Percentiles rank a stretch among this genome's conserved stretches.
Conservation (phyloP, 2,797 vertebrate species). For the Notolepis coatsorum region DNA sequence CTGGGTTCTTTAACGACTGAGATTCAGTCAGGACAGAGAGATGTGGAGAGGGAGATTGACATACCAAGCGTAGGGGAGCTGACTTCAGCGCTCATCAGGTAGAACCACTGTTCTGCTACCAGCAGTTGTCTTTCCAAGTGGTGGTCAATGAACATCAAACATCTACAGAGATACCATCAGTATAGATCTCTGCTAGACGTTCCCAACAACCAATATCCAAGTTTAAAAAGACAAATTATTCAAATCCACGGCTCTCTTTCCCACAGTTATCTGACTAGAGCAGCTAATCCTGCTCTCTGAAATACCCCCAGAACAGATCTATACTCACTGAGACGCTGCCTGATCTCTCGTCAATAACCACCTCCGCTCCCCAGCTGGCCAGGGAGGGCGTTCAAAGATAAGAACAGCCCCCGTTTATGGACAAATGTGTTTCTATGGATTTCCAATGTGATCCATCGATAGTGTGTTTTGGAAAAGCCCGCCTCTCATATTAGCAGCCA, state of each 20-base stretch:
- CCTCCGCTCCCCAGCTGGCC: slow-evolving; percentile 31
- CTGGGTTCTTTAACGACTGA: no score
- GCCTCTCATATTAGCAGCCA: slow-evolving; percentile 54
- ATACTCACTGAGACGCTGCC: slow-evolving; percentile 53
- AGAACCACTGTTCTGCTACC: not conserved
- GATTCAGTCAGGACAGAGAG: no score
- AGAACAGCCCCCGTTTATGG: slow-evolving; percentile 65
- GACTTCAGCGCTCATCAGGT: not conserved
- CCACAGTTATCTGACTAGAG: slow-evolving; percentile 40
- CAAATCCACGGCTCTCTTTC: slow-evolving; percentile 51
- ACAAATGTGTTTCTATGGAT: slow-evolving; percentile 70
- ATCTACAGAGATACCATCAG: not conserved
- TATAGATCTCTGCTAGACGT: no score
- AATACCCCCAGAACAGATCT: slow-evolving; percentile 44
- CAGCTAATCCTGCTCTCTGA: slow-evolving; percentile 51
- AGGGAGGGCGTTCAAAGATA: slow-evolving; percentile 66
- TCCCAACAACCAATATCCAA: slow-evolving; percentile 11
- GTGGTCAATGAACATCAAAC: not conserved
- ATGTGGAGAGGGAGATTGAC: slow-evolving; percentile 6
- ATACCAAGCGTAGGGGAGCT: not conserved
- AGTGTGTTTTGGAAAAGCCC: slow-evolving; percentile 41
- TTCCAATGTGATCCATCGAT: slow-evolving; percentile 67
- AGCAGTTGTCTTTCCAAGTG: not conserved
- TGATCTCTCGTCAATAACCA: slow-evolving; percentile 67
- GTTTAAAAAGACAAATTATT: slow-evolving; percentile 37